These are phyloP conservation scores for Pelobates cultripes DNA, from an alignment of 2,797 vertebrate genomes.

Conservation along the genomic window DNA sequence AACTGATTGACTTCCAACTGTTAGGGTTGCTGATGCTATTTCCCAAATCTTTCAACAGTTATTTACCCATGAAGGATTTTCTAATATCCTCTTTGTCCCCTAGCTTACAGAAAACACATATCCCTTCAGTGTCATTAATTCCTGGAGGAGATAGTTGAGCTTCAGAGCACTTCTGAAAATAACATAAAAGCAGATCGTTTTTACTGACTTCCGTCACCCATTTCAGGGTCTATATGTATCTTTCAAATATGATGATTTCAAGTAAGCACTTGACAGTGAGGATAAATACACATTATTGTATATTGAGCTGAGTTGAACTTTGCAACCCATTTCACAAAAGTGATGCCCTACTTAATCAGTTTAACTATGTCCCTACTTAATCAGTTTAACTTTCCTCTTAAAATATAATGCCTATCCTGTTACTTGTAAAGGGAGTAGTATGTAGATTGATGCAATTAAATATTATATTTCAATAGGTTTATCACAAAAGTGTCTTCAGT, in stretches of 20 bases:
- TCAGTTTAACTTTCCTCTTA: too few relatives aligned
- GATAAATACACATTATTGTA: neutral
- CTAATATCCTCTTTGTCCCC: constrained; percentile 2
- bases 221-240: neutral
- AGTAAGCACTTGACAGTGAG: neutral
- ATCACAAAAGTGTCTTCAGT: too few relatives aligned
- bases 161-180: neutral
- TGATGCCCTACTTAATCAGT: too few relatives aligned
- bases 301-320: too few relatives aligned
- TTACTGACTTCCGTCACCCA: neutral
- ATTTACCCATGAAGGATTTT: constrained; percentile 10
- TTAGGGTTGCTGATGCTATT: neutral
- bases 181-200: neutral
- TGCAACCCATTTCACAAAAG: too few relatives aligned
- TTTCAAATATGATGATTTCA: neutral
- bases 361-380: too few relatives aligned
- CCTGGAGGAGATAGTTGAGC: neutral
- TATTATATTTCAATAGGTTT: too few relatives aligned
- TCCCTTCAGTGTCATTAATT: neutral
- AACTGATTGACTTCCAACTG: neutral
- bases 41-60: constrained; percentile 5
- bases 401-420: too few relatives aligned
- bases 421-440: too few relatives aligned
- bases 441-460: too few relatives aligned
- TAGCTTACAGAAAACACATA: neutral